A percentile compares a stretch with the other conserved stretches of the same genome.
Conservation (phyloP, 2,888 invertebrate genomes). For the Arge pagana region DNA sequence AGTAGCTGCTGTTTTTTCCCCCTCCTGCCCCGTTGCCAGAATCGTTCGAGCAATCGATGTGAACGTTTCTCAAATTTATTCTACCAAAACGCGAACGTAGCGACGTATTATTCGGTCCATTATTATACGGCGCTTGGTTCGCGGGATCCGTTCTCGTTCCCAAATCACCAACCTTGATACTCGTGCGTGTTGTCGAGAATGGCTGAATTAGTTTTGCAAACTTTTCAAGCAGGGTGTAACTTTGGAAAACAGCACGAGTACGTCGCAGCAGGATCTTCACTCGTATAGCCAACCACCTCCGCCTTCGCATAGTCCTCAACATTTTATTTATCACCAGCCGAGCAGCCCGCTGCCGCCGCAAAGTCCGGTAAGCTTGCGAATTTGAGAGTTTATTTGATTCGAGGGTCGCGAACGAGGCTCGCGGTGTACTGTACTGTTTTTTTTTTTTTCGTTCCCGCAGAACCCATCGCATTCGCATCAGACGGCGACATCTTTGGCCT, state of each 20-base stretch:
- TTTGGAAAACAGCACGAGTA: constrained; percentile 70
- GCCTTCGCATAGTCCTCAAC: constrained; percentile 51
- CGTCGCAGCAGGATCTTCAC: constrained; percentile 62
- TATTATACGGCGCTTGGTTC: too few species aligned
- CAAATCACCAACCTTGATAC: too few species aligned
- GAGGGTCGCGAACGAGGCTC: too few species aligned
- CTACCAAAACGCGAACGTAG: too few species aligned
- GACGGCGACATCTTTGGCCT: constrained; percentile 55
- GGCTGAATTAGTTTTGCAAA: too few species aligned
- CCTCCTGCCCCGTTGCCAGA: constrained; percentile 35
- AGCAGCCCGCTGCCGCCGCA: constrained; percentile 54
- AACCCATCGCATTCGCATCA: constrained; percentile 27
- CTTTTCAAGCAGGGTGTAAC: constrained; percentile 61
- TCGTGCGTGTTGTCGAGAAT: too few species aligned
- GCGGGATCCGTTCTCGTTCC: too few species aligned
- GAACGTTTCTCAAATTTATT: too few species aligned
- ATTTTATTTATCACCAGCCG: constrained; percentile 53
- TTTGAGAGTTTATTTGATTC: too few species aligned
- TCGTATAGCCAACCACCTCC: constrained; percentile 59
- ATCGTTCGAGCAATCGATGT: too few species aligned
- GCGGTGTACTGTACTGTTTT: too few species aligned
- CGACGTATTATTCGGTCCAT: too few species aligned
- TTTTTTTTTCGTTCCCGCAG: constrained; percentile 26
- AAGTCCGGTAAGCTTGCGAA: constrained; percentile 51
- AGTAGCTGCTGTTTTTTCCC: constrained; percentile 51